Conservation (phyloP, 2,888 invertebrate genomes). For the Anarsia innoxiella region DNA sequence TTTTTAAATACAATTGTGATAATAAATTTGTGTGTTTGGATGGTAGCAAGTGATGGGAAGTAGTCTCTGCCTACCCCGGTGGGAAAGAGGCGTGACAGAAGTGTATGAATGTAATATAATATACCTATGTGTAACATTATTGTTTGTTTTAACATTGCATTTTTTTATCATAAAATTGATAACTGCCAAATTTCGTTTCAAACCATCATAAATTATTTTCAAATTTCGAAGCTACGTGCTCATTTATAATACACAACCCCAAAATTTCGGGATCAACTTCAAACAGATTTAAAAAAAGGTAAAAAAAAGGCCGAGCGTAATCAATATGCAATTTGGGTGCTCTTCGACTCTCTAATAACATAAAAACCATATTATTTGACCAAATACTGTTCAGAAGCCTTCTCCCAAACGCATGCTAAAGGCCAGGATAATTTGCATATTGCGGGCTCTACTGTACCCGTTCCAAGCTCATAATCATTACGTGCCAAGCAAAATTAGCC, state of each 20-base stretch:
- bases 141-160: too few relatives aligned
- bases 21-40: too few relatives aligned
- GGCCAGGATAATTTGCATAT: constrained; percentile 71
- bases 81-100: too few relatives aligned
- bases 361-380: constrained; percentile 25
- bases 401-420: constrained; percentile 40
- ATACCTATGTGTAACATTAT: too few relatives aligned
- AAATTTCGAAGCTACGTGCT: neutral
- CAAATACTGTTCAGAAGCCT: constrained; percentile 34
- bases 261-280: neutral
- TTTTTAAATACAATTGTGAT: too few relatives aligned
- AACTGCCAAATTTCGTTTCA: too few relatives aligned
- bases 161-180: too few relatives aligned
- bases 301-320: neutral
- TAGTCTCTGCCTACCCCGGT: too few relatives aligned
- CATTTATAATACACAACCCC: constrained; percentile 2
- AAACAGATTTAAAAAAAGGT: constrained; percentile 5
- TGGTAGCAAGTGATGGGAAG: too few relatives aligned
- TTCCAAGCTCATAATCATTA: constrained; percentile 64
- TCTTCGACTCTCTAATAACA: constrained; percentile 2
- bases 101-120: too few relatives aligned
- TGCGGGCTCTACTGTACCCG: constrained; percentile 48
- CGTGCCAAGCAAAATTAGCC: constrained; percentile 64
- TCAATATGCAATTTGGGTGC: constrained; percentile 12
- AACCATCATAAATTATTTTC: neutral